These are phyloP conservation scores for Lindbergichthys nudifrons DNA, from an alignment of 2,797 vertebrate species.

Conservation along the genomic window DNA sequence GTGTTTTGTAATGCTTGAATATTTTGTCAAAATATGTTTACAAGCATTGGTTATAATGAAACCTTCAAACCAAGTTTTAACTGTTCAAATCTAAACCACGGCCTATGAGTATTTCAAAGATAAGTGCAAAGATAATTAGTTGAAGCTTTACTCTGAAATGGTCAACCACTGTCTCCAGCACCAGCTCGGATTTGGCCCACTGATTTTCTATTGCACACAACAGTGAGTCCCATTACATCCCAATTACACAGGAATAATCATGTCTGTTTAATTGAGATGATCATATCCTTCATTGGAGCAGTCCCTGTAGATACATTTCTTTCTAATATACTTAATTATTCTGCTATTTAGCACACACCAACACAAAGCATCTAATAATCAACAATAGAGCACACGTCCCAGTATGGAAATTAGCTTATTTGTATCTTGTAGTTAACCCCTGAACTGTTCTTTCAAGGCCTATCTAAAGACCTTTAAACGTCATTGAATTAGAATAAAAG, in stretches of 20 bases:
- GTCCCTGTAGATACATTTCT: constrained; percentile 63
- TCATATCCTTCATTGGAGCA: constrained; percentile 71
- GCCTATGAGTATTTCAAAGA: constrained; percentile 19
- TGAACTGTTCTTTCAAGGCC: constrained; percentile 20
- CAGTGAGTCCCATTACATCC: constrained; percentile 71
- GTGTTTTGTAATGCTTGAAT: not conserved
- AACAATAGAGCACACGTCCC: constrained; percentile 29
- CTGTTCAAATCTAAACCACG: not conserved
- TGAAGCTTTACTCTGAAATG: constrained; percentile 35
- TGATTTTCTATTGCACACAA: constrained; percentile 68
- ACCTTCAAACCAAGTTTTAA: not conserved
- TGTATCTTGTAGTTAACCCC: constrained; percentile 25
- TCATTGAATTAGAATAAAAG: constrained; percentile 15
- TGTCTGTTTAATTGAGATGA: constrained; percentile 72
- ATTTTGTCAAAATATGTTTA: constrained; percentile 1
- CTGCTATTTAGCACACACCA: constrained; percentile 56
- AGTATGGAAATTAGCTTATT: constrained; percentile 31
- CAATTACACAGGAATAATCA: constrained; percentile 72
- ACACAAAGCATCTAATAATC: constrained; percentile 52
- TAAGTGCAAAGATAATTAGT: constrained; percentile 4
- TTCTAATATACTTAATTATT: constrained; percentile 61
- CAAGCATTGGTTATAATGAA: not conserved
- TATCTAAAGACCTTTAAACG: constrained; percentile 14
- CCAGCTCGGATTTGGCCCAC: constrained; percentile 53
- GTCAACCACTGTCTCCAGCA: constrained; percentile 43